A percentile compares a stretch with the other conserved stretches of the same genome.
Conservation (phyloP, 2,113 vertebrate genomes). For the Oryctolagus cuniculus region DNA sequence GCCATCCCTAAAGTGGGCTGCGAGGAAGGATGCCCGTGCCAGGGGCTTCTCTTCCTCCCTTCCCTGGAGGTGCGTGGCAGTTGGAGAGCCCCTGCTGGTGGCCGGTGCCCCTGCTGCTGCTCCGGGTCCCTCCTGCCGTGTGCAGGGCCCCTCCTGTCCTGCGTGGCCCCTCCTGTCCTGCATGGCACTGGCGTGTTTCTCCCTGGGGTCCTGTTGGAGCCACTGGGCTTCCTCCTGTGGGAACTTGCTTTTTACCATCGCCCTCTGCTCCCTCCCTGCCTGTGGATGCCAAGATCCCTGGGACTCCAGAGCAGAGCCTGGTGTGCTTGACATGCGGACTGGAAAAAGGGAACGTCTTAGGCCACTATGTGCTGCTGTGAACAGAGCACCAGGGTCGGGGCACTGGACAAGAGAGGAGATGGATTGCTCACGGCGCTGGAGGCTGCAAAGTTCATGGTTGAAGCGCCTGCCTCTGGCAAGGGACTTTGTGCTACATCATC, state of each 20-base stretch:
- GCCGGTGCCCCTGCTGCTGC: background rate
- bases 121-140: background rate
- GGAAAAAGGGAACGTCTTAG: background rate
- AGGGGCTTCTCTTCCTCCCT: background rate
- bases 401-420: background rate
- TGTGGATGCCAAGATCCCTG: background rate
- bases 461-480: background rate
- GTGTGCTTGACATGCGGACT: too few species aligned
- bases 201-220: background rate
- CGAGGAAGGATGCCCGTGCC: accelerated
- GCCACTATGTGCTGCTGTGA: too few species aligned
- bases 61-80: background rate
- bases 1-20: background rate
- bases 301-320: background rate
- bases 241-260: too few species aligned
- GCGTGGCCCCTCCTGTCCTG: too few species aligned
- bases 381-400: background rate
- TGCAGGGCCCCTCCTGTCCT: background rate
- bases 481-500: background rate
- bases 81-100: background rate
- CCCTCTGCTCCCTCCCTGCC: background rate
- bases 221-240: accelerated
- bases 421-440: background rate
- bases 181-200: accelerated
- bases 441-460: background rate